These are phyloP conservation scores for Hippocampus abdominalis DNA, from an alignment of 2,113 vertebrate species.

Conservation along the genomic window DNA sequence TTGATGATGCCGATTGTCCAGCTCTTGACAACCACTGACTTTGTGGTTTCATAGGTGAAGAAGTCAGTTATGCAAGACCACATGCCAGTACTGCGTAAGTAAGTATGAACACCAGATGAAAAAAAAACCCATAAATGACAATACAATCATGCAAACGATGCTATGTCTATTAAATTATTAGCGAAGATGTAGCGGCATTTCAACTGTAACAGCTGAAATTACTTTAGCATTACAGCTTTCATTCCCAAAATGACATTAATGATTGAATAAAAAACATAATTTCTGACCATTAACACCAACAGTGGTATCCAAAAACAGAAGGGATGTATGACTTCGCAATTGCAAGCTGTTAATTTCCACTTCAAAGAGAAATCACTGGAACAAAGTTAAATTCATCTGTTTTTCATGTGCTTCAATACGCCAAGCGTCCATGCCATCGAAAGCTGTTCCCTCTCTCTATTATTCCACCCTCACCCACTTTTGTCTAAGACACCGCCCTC, in stretches of 20 bases:
- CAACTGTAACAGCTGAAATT: background rate
- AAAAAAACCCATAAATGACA: background rate
- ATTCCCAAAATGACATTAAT: background rate
- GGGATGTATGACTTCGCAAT: background rate
- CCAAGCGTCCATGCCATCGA: background rate
- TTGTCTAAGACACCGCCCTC: background rate
- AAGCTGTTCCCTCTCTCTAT: background rate
- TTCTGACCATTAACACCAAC: background rate
- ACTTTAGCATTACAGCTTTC: background rate
- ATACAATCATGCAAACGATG: background rate
- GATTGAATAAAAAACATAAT: background rate
- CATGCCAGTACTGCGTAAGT: conserved; percentile 40
- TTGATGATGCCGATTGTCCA: conserved; percentile 93
- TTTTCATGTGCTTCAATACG: background rate
- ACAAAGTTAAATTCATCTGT: background rate
- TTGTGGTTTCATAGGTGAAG: conserved; percentile 93
- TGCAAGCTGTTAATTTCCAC: background rate
- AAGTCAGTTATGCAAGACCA: conserved; percentile 83
- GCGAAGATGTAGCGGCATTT: background rate
- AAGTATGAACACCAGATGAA: background rate
- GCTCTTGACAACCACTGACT: conserved; percentile 93
- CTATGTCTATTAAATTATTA: background rate
- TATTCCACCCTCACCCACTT: background rate
- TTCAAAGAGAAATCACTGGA: background rate
- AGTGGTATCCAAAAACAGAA: background rate